phyloP scores from a whole-genome alignment of 2,797 vertebrate genomes.

The Crocidura indochinensis region DNA sequence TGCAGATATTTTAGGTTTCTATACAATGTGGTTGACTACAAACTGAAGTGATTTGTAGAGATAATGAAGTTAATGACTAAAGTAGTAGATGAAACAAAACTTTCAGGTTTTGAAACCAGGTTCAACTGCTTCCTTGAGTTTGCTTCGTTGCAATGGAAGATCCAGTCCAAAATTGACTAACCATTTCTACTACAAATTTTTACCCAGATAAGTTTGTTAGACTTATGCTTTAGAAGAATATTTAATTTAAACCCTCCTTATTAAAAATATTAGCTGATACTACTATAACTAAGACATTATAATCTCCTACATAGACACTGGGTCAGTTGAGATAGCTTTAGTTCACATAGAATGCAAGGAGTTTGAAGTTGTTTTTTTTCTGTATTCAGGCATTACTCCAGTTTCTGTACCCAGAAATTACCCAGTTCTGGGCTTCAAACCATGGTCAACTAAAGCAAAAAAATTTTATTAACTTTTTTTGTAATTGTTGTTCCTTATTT shows the following conservation, averaged over 20 bases:
- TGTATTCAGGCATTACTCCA: too few relatives aligned
- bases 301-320: background rate
- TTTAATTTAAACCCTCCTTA: background rate
- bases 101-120: background rate
- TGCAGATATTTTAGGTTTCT: background rate
- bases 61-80: background rate
- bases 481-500: too few relatives aligned
- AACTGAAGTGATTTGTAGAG: background rate
- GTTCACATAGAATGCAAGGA: background rate
- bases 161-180: background rate
- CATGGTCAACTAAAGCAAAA: too few relatives aligned
- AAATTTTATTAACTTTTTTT: too few relatives aligned
- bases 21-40: background rate
- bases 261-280: constrained; percentile 60
- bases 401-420: too few relatives aligned
- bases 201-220: constrained; percentile 5
- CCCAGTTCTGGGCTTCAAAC: too few relatives aligned
- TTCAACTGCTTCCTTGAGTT: constrained; percentile 1
- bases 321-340: background rate
- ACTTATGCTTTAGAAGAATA: constrained; percentile 29
- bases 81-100: constrained; percentile 3
- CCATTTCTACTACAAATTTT: constrained; percentile 13
- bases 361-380: background rate
- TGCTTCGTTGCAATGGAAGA: background rate
- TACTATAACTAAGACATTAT: background rate